Base-by-base conservation (phyloP, 2,797 vertebrate species). In the Anomalospiza imberbis region DNA sequence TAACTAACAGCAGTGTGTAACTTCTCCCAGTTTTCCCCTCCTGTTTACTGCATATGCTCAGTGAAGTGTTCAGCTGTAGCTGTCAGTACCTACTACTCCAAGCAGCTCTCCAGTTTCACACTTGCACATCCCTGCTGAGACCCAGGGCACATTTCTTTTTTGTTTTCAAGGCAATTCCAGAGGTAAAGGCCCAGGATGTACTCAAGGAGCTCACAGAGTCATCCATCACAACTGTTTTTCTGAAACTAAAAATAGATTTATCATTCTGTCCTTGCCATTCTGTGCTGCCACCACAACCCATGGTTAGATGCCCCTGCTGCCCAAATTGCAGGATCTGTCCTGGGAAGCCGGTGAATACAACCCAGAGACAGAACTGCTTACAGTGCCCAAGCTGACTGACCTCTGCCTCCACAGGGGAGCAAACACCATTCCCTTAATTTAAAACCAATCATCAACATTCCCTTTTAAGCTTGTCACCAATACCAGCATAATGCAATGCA, bases 401-500 rank as follows among this genome's bases (percentile, higher is more conserved):
- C 38, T 71, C 65, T 57, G 65, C 65, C 68, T 82, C 54, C 58
- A 26, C 50, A 51, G 55, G 67, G 32, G 1, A 53, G 50, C 38
- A 83, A 94, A 77, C 34, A 75, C 7, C 21, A 25, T 9, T 67
- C 78, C 40, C 36, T 57, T 57, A 16, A 60, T 62, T 61, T 36
- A 68, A 40, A 87, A 34, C 12, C 31, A 71, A 31, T 9, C 58
- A 38, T 34, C 68, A 83, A 14, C 45, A 60, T 45, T 65, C 9
- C 26, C 34, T 53, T 89, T 81, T 75, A 77, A 81, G 61, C 48
- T 62, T 74, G 79, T 51, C 67, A 58, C 73, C 10, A 13, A 76
- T n/a, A 53, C 48, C 36, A 80, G 58, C 67, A 94, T 93, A 98
- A 98, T 80, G 97, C 89, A 97, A 95, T 96, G 92, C 93, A 96